These are phyloP conservation scores for Podargus strigoides DNA, from an alignment of 2,797 vertebrate genomes.

Conservation along the genomic window DNA sequence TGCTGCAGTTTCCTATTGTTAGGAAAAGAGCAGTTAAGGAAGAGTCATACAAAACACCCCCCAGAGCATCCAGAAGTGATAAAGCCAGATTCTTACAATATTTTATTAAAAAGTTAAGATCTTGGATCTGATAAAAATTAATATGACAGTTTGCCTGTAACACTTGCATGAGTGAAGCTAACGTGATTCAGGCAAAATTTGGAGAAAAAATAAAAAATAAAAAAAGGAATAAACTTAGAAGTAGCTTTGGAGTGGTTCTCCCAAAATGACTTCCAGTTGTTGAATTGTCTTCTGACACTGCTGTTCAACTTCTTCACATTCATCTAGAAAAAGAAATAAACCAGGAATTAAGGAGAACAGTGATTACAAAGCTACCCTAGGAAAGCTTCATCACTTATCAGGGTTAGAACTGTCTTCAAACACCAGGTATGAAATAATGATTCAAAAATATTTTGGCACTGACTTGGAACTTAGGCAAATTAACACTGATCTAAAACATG, in stretches of 20 bases:
- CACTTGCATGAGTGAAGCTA: neutral
- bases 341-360: neutral
- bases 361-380: neutral
- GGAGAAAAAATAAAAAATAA: neutral
- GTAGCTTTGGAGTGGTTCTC: slow-evolving; percentile 92
- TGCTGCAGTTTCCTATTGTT: neutral
- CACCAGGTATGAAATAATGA: neutral
- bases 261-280: slow-evolving; percentile 87
- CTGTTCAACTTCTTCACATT: slow-evolving; percentile 92
- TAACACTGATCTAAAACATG: neutral
- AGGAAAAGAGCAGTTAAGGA: neutral
- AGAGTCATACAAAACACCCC: neutral
- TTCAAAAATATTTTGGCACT: neutral
- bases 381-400: neutral
- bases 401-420: neutral
- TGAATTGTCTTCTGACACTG: slow-evolving; percentile 92
- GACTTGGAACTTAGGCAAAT: neutral
- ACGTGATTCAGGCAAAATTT: neutral
- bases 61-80: neutral
- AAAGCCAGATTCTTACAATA: neutral
- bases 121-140: slow-evolving; percentile 13
- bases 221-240: slow-evolving; percentile 73
- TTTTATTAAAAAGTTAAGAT: slow-evolving; percentile 56
- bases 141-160: neutral
- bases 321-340: slow-evolving; percentile 76